phyloP scores from a whole-genome alignment of 2,888 invertebrate genomes.

The Scaptodrosophila latifasciaeformis region DNA sequence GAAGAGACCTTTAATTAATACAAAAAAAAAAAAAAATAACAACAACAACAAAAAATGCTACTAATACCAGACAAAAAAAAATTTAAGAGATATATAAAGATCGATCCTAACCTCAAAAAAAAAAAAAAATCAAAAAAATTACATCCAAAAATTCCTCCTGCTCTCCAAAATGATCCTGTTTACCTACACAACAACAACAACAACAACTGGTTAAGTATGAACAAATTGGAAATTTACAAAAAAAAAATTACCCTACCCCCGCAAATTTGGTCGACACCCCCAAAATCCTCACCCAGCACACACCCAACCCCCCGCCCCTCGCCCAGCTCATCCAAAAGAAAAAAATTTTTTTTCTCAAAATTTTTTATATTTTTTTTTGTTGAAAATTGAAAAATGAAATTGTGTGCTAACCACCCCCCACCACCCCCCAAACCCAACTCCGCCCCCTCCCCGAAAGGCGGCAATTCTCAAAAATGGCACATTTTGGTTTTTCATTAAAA shows the following conservation, averaged over 20 bases:
- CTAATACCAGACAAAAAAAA: no score
- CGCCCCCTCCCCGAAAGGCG: conserved; percentile 18
- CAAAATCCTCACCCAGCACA: conserved; percentile 5
- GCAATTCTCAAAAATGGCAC: conserved; percentile 31
- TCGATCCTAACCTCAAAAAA: conserved; percentile 6
- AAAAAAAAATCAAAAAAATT: not conserved
- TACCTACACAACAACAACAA: no score
- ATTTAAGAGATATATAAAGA: no score
- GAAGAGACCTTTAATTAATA: not conserved
- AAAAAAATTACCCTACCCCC: conserved; percentile 3
- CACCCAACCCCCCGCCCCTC: not conserved
- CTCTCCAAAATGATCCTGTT: no score
- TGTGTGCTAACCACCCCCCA: conserved; percentile 17
- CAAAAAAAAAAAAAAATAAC: conserved; percentile 15
- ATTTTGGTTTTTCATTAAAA: conserved; percentile 35
- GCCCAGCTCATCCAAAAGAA: not conserved
- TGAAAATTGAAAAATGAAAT: conserved; percentile 3
- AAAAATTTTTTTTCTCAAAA: no score
- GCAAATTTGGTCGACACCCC: conserved; percentile 2
- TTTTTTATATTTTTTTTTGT: no score
- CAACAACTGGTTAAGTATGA: no score
- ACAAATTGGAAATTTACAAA: conserved; percentile 2
- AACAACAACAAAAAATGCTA: conserved; percentile 40
- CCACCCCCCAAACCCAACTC: not conserved
- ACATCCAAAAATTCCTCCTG: no score